These are phyloP conservation scores for Dicycla oo DNA, from an alignment of 2,888 invertebrate species.

Conservation along the genomic window DNA sequence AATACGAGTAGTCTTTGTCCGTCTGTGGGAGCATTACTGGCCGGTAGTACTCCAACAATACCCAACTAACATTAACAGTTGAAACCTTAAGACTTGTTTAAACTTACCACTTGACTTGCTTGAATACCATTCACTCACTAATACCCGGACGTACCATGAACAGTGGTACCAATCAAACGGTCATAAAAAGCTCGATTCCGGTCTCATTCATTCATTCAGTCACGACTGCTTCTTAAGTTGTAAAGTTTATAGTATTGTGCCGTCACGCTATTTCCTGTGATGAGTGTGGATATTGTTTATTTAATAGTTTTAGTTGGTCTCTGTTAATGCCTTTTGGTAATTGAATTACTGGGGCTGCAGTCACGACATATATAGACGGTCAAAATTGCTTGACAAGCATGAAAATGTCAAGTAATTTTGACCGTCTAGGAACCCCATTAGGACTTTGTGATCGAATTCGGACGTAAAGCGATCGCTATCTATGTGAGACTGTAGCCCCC, in stretches of 20 bases:
- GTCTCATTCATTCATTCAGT: slow-evolving; percentile 47
- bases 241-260: slow-evolving; percentile 50
- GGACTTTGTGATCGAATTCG: too few relatives aligned
- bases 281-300: background rate
- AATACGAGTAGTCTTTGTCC: too few relatives aligned
- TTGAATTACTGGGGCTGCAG: too few relatives aligned
- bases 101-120: background rate
- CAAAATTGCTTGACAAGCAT: too few relatives aligned
- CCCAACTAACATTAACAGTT: background rate
- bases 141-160: slow-evolving; percentile 43
- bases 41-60: background rate
- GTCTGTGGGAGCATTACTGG: background rate
- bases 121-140: slow-evolving; percentile 41
- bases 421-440: too few relatives aligned
- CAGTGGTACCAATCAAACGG: slow-evolving; percentile 61
- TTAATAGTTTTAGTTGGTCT: background rate
- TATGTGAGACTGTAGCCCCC: too few relatives aligned
- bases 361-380: too few relatives aligned
- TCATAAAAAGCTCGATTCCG: slow-evolving; percentile 52
- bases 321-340: too few relatives aligned
- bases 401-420: too few relatives aligned
- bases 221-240: slow-evolving; percentile 46
- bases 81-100: background rate
- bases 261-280: slow-evolving; percentile 38
- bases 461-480: too few relatives aligned